Conservation (phyloP, 2,113 vertebrate genomes). For the Nesoenas mayeri region DNA sequence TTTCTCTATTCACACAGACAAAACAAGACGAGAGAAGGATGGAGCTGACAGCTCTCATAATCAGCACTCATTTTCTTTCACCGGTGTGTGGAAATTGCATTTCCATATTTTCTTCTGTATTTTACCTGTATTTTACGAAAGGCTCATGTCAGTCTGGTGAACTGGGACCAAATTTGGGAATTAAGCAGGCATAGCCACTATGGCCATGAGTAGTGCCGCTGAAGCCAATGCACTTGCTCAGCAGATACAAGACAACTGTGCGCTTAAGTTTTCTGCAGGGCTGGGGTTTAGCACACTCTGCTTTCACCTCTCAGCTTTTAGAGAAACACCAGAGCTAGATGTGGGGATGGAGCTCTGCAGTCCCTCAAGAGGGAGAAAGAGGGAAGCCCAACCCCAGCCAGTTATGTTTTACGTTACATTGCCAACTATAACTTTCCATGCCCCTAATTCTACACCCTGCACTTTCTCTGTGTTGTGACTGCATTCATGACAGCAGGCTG, state of each 20-base stretch:
- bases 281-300: accelerated
- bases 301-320: not conserved
- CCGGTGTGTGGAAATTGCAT: conserved; percentile 12
- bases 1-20: conserved; percentile 48
- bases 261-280: accelerated
- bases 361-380: not conserved
- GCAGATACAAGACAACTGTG: not conserved
- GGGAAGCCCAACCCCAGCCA: not conserved
- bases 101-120: conserved; percentile 22
- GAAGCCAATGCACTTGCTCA: not conserved
- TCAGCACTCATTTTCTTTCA: not conserved
- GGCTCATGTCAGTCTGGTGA: not conserved
- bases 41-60: conserved; percentile 44
- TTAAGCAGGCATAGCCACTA: not conserved
- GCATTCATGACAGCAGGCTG: not conserved
- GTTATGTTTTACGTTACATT: not conserved
- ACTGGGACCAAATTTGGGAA: not conserved
- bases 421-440: not conserved
- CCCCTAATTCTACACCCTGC: not conserved
- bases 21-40: not conserved
- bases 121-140: not conserved
- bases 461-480: not conserved
- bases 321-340: not conserved
- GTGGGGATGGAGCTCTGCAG: not conserved
- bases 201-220: accelerated